These are phyloP conservation scores for Madoqua kirkii DNA, from an alignment of 2,113 vertebrate genomes.

Conservation along the genomic window DNA sequence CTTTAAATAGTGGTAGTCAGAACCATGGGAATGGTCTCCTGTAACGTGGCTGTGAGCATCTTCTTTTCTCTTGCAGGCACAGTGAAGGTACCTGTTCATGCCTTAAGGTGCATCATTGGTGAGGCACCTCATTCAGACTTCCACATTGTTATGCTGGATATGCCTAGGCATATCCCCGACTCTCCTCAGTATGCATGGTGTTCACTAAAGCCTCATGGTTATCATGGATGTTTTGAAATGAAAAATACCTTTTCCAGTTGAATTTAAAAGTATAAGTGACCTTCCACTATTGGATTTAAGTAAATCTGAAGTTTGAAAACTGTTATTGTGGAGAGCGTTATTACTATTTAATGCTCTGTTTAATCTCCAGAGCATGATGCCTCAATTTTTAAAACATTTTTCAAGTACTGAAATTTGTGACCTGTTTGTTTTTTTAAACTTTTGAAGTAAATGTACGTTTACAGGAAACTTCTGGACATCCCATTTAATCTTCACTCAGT, in stretches of 20 bases:
- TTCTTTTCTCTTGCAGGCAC: background rate
- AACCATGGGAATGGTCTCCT: background rate
- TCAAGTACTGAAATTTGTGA: constrained; percentile 7
- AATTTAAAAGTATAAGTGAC: constrained; percentile 9
- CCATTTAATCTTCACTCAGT: background rate
- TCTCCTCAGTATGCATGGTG: background rate
- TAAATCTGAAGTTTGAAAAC: background rate
- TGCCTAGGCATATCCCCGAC: background rate
- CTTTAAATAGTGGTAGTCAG: background rate
- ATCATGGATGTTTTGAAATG: background rate
- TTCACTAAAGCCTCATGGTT: background rate
- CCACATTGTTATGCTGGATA: background rate
- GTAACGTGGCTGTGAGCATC: background rate
- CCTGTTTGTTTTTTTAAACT: background rate
- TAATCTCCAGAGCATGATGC: background rate
- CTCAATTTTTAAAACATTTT: background rate
- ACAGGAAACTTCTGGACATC: background rate
- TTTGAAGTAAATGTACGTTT: background rate
- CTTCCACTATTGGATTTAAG: background rate
- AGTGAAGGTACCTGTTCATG: rapidly evolving
- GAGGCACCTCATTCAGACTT: background rate
- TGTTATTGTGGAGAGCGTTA: background rate
- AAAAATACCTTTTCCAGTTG: background rate
- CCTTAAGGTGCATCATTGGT: background rate
- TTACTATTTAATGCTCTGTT: background rate